phyloP scores from a whole-genome alignment of 2,888 invertebrate species.

The Apotomis capreana region DNA sequence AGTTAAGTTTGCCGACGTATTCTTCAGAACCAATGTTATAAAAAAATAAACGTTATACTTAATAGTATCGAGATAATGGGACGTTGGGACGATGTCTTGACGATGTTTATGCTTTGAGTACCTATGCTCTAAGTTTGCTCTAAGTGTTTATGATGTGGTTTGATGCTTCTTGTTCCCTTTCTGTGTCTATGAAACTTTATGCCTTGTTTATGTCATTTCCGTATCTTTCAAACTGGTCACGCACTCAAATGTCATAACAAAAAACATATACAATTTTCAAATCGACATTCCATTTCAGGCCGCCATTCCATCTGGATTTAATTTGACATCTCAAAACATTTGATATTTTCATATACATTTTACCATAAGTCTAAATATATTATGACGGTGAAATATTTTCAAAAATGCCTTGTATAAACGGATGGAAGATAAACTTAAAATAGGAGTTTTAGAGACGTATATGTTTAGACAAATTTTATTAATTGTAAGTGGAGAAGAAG shows the following conservation, averaged over 20 bases:
- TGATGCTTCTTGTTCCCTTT: no score
- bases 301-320: conserved; percentile 69
- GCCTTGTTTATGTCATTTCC: conserved; percentile 11
- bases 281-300: conserved; percentile 69
- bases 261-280: conserved; percentile 52
- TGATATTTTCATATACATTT: conserved; percentile 71
- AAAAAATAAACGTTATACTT: no score
- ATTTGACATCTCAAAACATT: conserved; percentile 74
- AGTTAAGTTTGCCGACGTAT: no score
- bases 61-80: no score
- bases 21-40: no score
- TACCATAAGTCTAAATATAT: conserved; percentile 58
- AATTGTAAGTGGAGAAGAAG: conserved; percentile 56
- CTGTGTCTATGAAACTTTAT: background rate
- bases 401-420: conserved; percentile 70
- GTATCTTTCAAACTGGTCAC: conserved; percentile 32
- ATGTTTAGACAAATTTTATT: conserved; percentile 61
- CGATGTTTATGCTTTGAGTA: no score
- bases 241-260: conserved; percentile 28
- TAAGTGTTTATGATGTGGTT: no score
- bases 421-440: conserved; percentile 67
- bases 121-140: no score
- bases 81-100: no score
- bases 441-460: conserved; percentile 57
- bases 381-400: conserved; percentile 54